Evolutionary conservation across 2,888 invertebrate species (phyloP).

Genomic region (Pheosia tremula): DNA sequence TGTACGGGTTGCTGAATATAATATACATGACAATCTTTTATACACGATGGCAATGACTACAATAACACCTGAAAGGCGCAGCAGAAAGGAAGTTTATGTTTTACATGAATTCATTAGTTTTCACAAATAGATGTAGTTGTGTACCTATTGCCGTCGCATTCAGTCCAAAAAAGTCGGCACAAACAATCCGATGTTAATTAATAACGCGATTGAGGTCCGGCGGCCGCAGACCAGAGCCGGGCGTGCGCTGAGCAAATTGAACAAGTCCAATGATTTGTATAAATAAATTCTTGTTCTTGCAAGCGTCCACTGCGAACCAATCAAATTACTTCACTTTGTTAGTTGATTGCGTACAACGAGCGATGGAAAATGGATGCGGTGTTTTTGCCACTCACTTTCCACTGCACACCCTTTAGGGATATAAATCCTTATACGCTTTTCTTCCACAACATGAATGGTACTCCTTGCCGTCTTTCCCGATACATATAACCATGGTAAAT

Average conservation of each 20-base stretch:
- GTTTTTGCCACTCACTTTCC: neutral
- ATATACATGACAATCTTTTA: too few relatives aligned
- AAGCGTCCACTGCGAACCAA: conserved; percentile 51
- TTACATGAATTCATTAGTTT: neutral
- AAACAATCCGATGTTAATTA: conserved; percentile 23
- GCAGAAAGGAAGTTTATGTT: too few relatives aligned
- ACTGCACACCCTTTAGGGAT: too few relatives aligned
- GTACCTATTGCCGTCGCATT: neutral
- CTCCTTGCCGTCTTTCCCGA: too few relatives aligned
- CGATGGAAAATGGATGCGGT: conserved; percentile 12
- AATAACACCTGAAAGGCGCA: too few relatives aligned
- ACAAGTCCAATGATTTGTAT: conserved; percentile 60
- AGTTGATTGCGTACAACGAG: conserved; percentile 57
- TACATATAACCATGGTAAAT: too few relatives aligned
- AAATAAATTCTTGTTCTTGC: conserved; percentile 62
- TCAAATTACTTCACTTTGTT: conserved; percentile 71
- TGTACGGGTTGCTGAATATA: too few relatives aligned
- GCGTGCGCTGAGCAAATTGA: conserved; percentile 24
- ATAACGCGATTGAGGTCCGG: conserved; percentile 23
- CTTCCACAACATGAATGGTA: too few relatives aligned
- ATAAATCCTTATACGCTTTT: too few relatives aligned
- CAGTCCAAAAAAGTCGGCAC: conserved; percentile 8
- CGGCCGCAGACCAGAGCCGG: neutral
- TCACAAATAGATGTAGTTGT: neutral
- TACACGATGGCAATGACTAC: too few relatives aligned